Conservation (phyloP, 2,113 vertebrate species). For the Syngnathoides biaculeatus region DNA sequence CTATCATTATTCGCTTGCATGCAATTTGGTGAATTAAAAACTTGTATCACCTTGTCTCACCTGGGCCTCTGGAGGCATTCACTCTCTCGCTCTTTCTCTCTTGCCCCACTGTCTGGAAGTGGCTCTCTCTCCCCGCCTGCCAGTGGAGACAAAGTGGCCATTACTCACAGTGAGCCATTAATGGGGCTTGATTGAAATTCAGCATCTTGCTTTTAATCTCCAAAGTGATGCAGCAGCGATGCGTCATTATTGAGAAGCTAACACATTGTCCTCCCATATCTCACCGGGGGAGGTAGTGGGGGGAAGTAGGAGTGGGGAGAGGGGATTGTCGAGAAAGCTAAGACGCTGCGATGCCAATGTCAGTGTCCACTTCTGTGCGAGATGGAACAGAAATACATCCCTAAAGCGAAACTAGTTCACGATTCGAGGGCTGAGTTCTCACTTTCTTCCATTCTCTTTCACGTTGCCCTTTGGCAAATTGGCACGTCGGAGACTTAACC, state of each 20-base stretch:
- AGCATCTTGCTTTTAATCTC: conserved; percentile 80
- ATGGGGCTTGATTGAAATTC: conserved; percentile 77
- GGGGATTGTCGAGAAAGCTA: conserved; percentile 49
- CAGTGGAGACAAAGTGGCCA: conserved; percentile 69
- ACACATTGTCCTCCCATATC: conserved; percentile 59
- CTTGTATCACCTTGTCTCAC: conserved; percentile 62
- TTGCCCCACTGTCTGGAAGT: conserved; percentile 12
- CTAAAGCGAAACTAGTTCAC: not conserved
- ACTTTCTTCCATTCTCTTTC: not conserved
- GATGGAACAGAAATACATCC: conserved; percentile 22
- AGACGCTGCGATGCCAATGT: conserved; percentile 52
- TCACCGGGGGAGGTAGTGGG: conserved; percentile 28
- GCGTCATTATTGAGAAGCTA: conserved; percentile 75
- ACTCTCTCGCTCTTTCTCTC: conserved; percentile 25
- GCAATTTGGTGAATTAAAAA: conserved; percentile 67
- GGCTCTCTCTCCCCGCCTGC: conserved; percentile 36
- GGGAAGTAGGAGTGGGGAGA: not conserved
- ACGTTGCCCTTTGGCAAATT: not conserved
- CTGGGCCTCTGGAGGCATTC: conserved; percentile 41
- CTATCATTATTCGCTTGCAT: conserved; percentile 57
- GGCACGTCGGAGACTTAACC: not conserved
- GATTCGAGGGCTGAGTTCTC: not conserved
- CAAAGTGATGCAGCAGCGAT: conserved; percentile 74
- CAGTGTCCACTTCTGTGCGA: conserved; percentile 55
- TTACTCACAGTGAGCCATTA: conserved; percentile 71